Evolutionary conservation across 2,797 vertebrate species (phyloP).

Genomic region (Pteronotus mesoamericanus): DNA sequence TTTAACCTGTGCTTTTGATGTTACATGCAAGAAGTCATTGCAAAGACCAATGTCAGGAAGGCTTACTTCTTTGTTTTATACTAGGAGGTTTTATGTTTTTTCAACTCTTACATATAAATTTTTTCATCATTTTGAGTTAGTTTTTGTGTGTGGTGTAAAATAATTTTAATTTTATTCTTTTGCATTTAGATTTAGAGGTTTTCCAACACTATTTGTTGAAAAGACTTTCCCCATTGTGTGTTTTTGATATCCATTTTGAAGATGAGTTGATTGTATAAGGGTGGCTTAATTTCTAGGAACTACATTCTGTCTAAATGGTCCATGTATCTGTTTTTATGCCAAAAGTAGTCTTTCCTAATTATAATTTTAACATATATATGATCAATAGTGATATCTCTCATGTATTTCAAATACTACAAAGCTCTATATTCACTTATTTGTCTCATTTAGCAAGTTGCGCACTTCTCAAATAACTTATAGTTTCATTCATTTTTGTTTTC

Average conservation of each 20-base stretch:
- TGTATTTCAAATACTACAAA: not conserved
- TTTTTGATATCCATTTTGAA: not conserved
- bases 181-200: not conserved
- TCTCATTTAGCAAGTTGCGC: not conserved
- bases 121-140: not conserved
- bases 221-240: not conserved
- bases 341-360: not conserved
- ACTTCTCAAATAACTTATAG: not conserved
- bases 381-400: not conserved
- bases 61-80: not conserved
- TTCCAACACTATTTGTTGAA: not conserved
- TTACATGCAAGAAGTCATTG: not conserved
- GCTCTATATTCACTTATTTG: not conserved
- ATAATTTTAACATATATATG: not conserved
- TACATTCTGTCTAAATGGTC: not conserved
- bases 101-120: not conserved
- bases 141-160: not conserved
- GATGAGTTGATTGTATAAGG: not conserved
- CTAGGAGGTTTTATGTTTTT: not conserved
- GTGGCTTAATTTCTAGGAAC: not conserved
- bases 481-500: not conserved
- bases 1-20: not conserved
- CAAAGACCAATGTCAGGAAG: not conserved
- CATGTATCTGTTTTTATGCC: not conserved
- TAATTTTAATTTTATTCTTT: not conserved